Evolutionary conservation across 2,797 vertebrate genomes (phyloP).

Genomic region (Myotis pilosus): DNA sequence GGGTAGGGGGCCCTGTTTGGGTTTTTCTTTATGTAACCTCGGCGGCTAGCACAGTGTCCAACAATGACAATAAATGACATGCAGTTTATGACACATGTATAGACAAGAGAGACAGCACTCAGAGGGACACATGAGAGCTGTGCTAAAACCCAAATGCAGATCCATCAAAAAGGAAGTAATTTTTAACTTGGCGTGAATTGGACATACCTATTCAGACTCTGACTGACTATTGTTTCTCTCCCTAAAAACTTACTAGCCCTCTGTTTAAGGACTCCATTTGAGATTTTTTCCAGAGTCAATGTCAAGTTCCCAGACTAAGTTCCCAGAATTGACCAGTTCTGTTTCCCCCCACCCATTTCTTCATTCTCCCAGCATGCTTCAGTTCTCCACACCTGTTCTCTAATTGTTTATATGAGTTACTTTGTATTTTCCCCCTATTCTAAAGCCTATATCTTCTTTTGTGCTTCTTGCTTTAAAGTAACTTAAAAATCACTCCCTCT

Average conservation of each 20-base stretch:
- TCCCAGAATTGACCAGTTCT: neutral
- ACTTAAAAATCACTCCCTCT: neutral
- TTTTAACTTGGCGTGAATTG: neutral
- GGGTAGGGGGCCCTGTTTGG: neutral
- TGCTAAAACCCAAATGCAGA: neutral
- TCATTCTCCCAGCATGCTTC: neutral
- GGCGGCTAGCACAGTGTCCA: neutral
- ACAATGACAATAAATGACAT: neutral
- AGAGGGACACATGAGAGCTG: neutral
- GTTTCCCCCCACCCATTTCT: neutral
- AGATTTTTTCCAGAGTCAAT: neutral
- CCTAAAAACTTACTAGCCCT: neutral
- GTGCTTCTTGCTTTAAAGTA: neutral
- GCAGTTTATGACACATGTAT: neutral
- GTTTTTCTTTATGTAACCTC: neutral
- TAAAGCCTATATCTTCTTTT: neutral
- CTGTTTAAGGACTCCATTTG: neutral
- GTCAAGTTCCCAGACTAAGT: slow-evolving; percentile 8
- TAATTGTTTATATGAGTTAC: neutral
- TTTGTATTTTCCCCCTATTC: neutral
- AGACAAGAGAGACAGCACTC: neutral
- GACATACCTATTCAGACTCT: neutral
- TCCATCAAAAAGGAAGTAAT: neutral
- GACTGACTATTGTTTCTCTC: neutral
- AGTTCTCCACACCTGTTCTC: neutral